Base-by-base conservation (phyloP, 2,888 invertebrate species). In the Sinopyrophorus schimmeli region DNA sequence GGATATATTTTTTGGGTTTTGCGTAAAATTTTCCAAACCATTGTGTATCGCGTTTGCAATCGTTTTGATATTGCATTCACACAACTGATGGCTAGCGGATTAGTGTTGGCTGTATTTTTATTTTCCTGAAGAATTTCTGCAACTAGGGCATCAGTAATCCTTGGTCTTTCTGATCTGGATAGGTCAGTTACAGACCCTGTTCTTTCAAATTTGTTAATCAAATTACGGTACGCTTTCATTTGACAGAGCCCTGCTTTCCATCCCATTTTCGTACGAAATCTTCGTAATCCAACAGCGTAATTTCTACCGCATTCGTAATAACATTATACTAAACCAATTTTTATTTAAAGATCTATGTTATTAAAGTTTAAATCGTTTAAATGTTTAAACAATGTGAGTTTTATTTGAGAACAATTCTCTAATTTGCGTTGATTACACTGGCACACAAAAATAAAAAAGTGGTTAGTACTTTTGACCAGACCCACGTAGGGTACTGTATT, bases 31-130 rank as follows among this genome's bases (percentile, higher is more conserved):
- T 32, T 32, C 32, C 15, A 32, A 12, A 32, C 17, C 32, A 18
- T 15, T 16, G 32, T 17, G 18, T 15, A 15, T 18, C 17, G 32
- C 32, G 17, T 17, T 17, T 32, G 32, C n/a, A 32, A 32, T 32
- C 10, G 16, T 6, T 32, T 16, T 16, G 15, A 32, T 32, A 32
- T 16, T 15, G 17, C 5, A 16, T 16, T 32, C 18, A 10, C 32
- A 32, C 32, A 17, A 18, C 32, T 32, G 32, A 32, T 15, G 5
- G 16, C 32, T 14, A 12, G 40, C 40, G 50, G 50, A 52, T 56
- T 50, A 54, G 9, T n/a, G n/a, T n/a, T n/a, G n/a, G n/a, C n/a
- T n/a, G 9, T 6, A 3, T 24, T 24, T 24, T n/a, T 24, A 24
- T n/a, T 24, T 24, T 10, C 10, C 37, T 12, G 23, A 9, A 37